These are phyloP conservation scores for Plestiodon gilberti DNA, from an alignment of 2,113 vertebrate species.

Conservation along the genomic window DNA sequence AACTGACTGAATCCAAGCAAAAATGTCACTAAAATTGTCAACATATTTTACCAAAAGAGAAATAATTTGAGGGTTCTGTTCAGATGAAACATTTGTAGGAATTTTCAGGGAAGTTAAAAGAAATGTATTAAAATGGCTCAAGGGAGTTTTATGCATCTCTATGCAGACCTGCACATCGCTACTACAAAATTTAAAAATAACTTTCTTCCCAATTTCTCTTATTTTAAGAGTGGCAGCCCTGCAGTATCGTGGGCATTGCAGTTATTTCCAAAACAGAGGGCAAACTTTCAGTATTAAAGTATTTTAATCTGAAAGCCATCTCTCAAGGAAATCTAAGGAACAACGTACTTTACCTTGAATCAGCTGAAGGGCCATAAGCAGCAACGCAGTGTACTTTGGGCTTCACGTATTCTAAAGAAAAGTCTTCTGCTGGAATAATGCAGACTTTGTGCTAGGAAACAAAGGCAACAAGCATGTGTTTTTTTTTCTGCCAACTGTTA, in stretches of 20 bases:
- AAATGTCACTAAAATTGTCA: neutral
- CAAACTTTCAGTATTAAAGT: conserved; percentile 17
- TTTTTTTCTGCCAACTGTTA: neutral
- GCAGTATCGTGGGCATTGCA: neutral
- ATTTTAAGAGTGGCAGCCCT: neutral
- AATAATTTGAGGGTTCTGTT: neutral
- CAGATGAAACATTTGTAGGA: neutral
- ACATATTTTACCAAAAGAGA: neutral
- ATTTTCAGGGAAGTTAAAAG: neutral
- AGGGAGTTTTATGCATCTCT: neutral
- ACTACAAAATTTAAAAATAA: neutral
- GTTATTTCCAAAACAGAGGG: conserved; percentile 16
- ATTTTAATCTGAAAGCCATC: conserved; percentile 6
- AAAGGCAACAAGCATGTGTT: conserved; percentile 27
- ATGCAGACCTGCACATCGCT: neutral
- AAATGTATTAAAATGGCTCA: neutral
- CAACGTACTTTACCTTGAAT: conserved; percentile 70
- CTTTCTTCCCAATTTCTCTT: neutral
- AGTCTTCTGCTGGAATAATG: conserved; percentile 83
- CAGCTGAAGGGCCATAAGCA: conserved; percentile 68
- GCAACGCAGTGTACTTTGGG: conserved; percentile 88
- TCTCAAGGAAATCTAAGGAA: neutral
- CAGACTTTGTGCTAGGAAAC: conserved; percentile 86
- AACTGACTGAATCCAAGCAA: neutral
- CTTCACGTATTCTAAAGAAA: conserved; percentile 83